phyloP scores from a whole-genome alignment of 2,797 vertebrate genomes.

The Acanthurus lineatus region DNA sequence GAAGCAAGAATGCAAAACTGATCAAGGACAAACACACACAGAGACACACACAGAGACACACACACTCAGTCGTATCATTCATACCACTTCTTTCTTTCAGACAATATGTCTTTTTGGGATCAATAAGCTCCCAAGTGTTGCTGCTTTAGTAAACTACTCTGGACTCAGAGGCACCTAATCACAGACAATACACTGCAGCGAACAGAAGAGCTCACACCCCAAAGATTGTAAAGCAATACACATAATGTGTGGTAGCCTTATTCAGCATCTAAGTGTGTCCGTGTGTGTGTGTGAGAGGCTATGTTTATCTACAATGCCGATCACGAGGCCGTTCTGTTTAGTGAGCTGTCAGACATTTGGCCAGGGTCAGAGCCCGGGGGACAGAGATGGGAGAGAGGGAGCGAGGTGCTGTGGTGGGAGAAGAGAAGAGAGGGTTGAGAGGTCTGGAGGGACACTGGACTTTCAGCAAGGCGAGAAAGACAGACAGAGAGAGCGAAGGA shows the following conservation, averaged over 20 bases:
- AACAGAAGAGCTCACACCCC: conserved; percentile 4
- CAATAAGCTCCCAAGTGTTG: conserved; percentile 36
- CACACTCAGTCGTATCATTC: conserved; percentile 39
- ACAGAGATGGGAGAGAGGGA: conserved; percentile 26
- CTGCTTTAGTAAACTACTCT: conserved; percentile 23
- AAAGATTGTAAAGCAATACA: conserved; percentile 33
- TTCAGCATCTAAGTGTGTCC: conserved; percentile 9
- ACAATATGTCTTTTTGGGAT: conserved; percentile 49
- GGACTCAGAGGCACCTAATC: conserved; percentile 42
- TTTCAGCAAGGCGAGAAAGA: conserved; percentile 47
- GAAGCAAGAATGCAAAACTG: conserved; percentile 46
- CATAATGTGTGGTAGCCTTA: conserved; percentile 34
- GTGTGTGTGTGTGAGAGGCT: conserved; percentile 10
- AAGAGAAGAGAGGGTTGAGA: conserved; percentile 43
- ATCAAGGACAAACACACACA: conserved; percentile 57
- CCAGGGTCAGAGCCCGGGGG: conserved; percentile 75
- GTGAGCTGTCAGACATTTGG: conserved; percentile 79
- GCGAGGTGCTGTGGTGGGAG: conserved; percentile 12
- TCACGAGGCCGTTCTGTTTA: conserved; percentile 78
- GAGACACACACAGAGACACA: conserved; percentile 20
- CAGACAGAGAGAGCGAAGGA: conserved; percentile 27
- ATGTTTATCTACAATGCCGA: conserved; percentile 75
- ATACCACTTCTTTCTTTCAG: conserved; percentile 37
- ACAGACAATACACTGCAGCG: conserved; percentile 40
- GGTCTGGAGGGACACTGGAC: conserved; percentile 64